These are phyloP conservation scores for Hylyphantes graminicola DNA, from an alignment of 1,140 invertebrate genomes.

Conservation along the genomic window DNA sequence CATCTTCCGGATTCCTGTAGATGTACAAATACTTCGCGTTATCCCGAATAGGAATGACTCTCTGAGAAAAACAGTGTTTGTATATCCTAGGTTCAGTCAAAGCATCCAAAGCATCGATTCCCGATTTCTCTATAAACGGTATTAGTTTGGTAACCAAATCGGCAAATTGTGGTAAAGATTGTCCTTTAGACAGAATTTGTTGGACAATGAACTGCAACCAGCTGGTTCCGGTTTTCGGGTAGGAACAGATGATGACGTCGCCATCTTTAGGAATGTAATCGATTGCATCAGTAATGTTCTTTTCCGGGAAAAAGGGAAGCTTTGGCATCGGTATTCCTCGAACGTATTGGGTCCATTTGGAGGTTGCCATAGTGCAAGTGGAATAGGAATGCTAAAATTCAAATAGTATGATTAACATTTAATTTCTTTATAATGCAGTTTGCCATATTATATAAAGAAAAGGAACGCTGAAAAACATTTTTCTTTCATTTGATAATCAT, in stretches of 20 bases:
- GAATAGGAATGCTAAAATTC: too few species aligned
- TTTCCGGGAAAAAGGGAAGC: not conserved
- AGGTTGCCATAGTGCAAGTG: too few species aligned
- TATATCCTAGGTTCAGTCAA: slow-evolving; percentile 5
- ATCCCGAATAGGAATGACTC: slow-evolving; percentile 72
- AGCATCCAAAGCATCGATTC: not conserved
- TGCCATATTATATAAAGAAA: too few species aligned
- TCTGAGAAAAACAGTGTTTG: slow-evolving; percentile 81
- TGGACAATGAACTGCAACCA: slow-evolving; percentile 52
- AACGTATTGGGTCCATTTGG: not conserved
- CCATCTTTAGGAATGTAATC: slow-evolving; percentile 48
- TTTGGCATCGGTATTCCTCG: not conserved
- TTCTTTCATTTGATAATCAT: too few species aligned
- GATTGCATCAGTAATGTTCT: not conserved
- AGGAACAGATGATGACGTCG: slow-evolving; percentile 47
- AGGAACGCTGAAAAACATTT: too few species aligned
- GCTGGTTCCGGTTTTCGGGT: slow-evolving; percentile 39
- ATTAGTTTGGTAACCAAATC: slow-evolving; percentile 9
- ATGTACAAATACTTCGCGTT: slow-evolving; percentile 69
- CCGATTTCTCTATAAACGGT: slow-evolving; percentile 23
- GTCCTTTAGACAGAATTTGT: slow-evolving; percentile 27
- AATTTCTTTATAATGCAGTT: too few species aligned
- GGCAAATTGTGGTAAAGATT: not conserved
- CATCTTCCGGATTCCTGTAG: slow-evolving; percentile 58
- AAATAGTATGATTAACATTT: too few species aligned